phyloP scores from a whole-genome alignment of 2,113 vertebrate species.

The Theristicus caerulescens region DNA sequence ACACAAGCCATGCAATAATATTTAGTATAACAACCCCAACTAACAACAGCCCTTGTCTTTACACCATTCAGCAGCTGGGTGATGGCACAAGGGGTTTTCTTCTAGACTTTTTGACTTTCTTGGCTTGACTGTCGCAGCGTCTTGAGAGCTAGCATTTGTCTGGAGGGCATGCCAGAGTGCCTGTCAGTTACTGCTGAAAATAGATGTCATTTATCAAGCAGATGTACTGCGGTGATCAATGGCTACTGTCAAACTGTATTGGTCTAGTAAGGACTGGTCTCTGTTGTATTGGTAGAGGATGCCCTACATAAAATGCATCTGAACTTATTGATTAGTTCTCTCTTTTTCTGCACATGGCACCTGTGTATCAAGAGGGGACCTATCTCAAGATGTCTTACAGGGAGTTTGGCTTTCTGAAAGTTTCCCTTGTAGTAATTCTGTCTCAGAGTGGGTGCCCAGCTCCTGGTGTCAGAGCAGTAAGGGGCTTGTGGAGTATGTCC shows the following conservation, averaged over 20 bases:
- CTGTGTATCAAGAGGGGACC: no score
- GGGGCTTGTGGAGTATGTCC: neutral
- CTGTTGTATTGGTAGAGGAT: neutral
- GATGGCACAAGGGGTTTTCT: neutral
- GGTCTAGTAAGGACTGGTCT: neutral
- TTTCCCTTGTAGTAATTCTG: neutral
- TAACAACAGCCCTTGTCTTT: neutral
- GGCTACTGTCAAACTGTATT: neutral
- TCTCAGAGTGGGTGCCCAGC: neutral
- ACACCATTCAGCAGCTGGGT: neutral
- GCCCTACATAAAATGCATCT: neutral
- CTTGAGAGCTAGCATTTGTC: neutral
- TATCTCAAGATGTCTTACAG: neutral
- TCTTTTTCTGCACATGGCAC: neutral
- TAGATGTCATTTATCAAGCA: neutral
- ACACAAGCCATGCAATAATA: neutral
- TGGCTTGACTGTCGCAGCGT: neutral
- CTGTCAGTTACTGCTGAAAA: neutral
- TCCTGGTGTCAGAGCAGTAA: neutral
- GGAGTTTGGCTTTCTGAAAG: neutral
- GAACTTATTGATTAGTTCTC: neutral
- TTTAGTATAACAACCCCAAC: neutral
- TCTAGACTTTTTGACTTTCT: neutral
- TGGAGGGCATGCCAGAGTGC: neutral
- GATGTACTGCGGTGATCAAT: neutral